Base-by-base conservation (phyloP, 2,797 vertebrate genomes). In the Tinamus major region DNA sequence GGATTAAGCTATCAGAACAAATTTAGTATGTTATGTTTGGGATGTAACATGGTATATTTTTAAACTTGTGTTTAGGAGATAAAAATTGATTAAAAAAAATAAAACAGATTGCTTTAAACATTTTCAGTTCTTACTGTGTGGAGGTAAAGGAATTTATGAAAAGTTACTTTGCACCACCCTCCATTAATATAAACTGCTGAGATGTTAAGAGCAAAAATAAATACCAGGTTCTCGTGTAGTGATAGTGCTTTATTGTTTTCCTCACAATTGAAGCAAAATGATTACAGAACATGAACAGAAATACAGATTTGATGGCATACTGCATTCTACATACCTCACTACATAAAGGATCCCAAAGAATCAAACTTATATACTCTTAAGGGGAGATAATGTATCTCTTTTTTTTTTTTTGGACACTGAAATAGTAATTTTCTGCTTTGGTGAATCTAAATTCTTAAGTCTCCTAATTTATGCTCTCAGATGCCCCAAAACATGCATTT, bases 161-260 rank as follows among this genome's bases (percentile, higher is more conserved):
- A 59, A 80, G 13, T 79, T 72, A 41, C 8, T 70, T 59, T 44
- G 14, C 41, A 61, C 44, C 41, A 15, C 41, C 13, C 39, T 63
- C 31, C 19, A 15, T 9, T 33, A 70, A 41, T 8, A 37, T 2
- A 71, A 80, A 20, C 17, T 42, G 37, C 35, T 67, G 31, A 69
- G 29, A 1, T 29, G 53, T 55, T 55, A 76, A 76, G 9, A 76
- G 26, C 41, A 86, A 87, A 46, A 58, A 51, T 0, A 79, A 71
- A 56, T 7, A 74, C 20, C 31, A 80, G 69, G n/a, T 67, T 93
- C 58, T 70, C 64, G 33, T 13, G 21, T 6, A 2, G 3, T 61
- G 41, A 80, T 70, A 68, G 2, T 88, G 51, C 41, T 96, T 97
- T 92, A 90, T 91, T 96, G 48, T 87, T 83, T 87, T 63, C 42